Conservation (phyloP, 1,140 invertebrate genomes). For the Trachelipus rathkii region DNA sequence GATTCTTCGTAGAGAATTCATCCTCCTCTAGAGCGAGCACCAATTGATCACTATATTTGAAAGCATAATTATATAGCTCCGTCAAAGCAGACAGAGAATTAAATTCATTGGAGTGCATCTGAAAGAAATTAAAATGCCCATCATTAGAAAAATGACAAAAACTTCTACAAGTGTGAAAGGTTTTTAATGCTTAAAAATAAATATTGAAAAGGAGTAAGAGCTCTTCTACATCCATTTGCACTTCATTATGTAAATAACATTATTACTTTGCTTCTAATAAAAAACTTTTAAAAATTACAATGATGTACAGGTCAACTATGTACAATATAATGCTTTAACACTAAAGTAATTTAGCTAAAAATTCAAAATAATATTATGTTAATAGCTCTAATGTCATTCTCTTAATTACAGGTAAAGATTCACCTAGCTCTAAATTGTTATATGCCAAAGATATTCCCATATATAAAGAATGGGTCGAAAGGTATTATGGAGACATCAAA, state of each 20-base stretch:
- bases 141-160: no score
- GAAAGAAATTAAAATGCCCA: conserved; percentile 52
- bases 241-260: no score
- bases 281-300: no score
- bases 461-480: conserved; percentile 98
- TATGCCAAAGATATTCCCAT: conserved; percentile 99
- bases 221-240: no score
- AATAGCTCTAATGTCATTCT: not conserved
- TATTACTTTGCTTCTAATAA: no score
- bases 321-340: no score
- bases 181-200: no score
- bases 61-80: conserved; percentile 90
- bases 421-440: conserved; percentile 94
- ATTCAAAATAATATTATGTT: no score
- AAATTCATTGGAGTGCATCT: conserved; percentile 91
- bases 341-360: no score
- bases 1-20: conserved; percentile 94
- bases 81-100: conserved; percentile 94
- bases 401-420: conserved; percentile 76
- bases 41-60: conserved; percentile 93
- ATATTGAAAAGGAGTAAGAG: no score
- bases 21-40: conserved; percentile 94
- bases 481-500: conserved; percentile 79
- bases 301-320: no score
- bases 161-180: no score